Evolutionary conservation across 1,140 invertebrate species (phyloP).

Genomic region (Ceratitis capitata): DNA sequence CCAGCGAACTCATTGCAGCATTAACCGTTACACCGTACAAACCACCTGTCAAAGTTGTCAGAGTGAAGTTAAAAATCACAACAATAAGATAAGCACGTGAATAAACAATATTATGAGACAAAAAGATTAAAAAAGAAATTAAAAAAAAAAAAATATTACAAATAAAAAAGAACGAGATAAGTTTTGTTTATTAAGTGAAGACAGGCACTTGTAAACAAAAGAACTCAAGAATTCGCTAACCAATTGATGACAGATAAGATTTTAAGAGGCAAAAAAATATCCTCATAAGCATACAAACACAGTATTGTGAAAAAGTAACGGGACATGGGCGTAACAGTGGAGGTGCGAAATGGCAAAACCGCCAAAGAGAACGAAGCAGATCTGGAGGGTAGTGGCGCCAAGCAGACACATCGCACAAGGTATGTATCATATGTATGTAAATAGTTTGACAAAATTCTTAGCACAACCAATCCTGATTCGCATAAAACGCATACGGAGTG

Average conservation of each 20-base stretch:
- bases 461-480: background rate
- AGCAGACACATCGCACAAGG: background rate
- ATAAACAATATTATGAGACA: too few species aligned
- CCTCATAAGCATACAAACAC: background rate
- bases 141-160: background rate
- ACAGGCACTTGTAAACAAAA: too few species aligned
- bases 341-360: background rate
- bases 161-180: background rate
- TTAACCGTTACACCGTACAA: background rate
- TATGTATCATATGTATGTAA: background rate
- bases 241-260: background rate
- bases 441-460: background rate
- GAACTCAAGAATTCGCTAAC: background rate
- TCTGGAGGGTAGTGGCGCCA: background rate
- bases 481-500: too few species aligned
- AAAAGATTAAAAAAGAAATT: background rate
- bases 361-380: background rate
- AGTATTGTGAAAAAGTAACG: background rate
- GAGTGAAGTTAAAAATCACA: background rate
- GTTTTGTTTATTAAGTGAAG: background rate
- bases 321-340: constrained; percentile 9
- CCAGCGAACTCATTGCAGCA: background rate
- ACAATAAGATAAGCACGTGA: background rate
- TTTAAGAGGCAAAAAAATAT: background rate
- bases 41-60: background rate